Percentiles rank a stretch among this genome's conserved stretches.
Conservation (phyloP, 2,113 vertebrate genomes). For the Puffinus mauretanicus region DNA sequence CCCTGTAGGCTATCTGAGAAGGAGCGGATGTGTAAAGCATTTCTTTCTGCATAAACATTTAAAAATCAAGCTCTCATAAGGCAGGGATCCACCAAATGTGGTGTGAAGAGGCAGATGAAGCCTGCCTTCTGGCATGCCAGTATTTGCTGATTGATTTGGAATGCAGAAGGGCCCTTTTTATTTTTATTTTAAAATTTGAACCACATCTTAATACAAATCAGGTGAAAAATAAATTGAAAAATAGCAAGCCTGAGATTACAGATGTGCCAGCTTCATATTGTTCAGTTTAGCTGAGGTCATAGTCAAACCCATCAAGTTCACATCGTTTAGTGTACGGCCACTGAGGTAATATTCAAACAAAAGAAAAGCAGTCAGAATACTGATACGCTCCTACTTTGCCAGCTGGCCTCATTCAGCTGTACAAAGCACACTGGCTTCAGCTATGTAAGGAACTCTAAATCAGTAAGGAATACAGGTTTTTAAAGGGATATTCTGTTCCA, state of each 20-base stretch:
- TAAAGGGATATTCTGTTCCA: conserved; percentile 42
- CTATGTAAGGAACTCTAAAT: conserved; percentile 15
- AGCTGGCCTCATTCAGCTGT: conserved; percentile 53
- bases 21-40: conserved; percentile 53
- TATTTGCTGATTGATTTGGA: conserved; percentile 26
- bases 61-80: conserved; percentile 58
- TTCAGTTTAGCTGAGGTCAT: conserved; percentile 43
- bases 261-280: conserved; percentile 35
- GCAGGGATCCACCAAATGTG: conserved; percentile 59
- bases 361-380: conserved; percentile 51
- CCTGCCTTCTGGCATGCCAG: conserved; percentile 51
- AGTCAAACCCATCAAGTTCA: conserved; percentile 43
- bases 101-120: conserved; percentile 59
- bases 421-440: conserved; percentile 37
- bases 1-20: conserved; percentile 35
- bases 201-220: conserved; percentile 59
- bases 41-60: conserved; percentile 63
- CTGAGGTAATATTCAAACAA: conserved; percentile 53
- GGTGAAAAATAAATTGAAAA: conserved; percentile 63
- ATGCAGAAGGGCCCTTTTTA: conserved; percentile 25
- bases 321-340: conserved; percentile 8
- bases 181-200: conserved; percentile 57
- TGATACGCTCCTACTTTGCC: conserved; percentile 1
- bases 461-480: conserved; percentile 35
- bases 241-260: conserved; percentile 44